Conservation (phyloP, 2,797 vertebrate species). For the Holocentrus rufus region DNA sequence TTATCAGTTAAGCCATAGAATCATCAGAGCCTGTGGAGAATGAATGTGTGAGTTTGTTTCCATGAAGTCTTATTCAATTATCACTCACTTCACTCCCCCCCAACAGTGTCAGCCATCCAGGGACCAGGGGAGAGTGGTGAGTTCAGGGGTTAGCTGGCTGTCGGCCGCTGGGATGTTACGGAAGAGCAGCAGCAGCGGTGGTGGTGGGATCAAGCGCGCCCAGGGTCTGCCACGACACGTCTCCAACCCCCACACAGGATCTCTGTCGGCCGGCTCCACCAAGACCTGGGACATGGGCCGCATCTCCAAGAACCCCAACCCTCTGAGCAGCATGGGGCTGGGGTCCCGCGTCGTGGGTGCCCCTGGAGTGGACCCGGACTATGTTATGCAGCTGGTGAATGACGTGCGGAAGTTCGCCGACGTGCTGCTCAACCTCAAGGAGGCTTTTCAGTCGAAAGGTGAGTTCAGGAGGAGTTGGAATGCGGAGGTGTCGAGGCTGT, state of each 20-base stretch:
- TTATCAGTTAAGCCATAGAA: neutral
- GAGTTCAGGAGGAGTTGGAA: slow-evolving; percentile 56
- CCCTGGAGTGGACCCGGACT: slow-evolving; percentile 90
- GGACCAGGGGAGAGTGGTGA: slow-evolving; percentile 55
- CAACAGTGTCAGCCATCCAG: slow-evolving; percentile 49
- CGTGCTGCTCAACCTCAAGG: slow-evolving; percentile 91
- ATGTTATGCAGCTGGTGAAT: slow-evolving; percentile 93
- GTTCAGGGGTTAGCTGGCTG: slow-evolving; percentile 61
- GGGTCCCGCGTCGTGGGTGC: slow-evolving; percentile 80
- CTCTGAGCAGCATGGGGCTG: slow-evolving; percentile 85
- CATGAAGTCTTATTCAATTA: neutral
- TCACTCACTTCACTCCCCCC: neutral
- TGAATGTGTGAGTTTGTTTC: neutral
- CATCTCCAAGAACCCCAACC: slow-evolving; percentile 80
- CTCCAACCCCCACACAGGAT: slow-evolving; percentile 80
- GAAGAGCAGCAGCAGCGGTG: slow-evolving; percentile 76
- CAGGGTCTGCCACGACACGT: slow-evolving; percentile 79
- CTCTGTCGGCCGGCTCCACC: slow-evolving; percentile 77
- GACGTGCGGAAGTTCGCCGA: slow-evolving; percentile 95
- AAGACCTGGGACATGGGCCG: slow-evolving; percentile 87
- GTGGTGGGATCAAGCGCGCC: slow-evolving; percentile 78
- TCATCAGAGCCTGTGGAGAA: neutral
- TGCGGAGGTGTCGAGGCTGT: slow-evolving; percentile 8
- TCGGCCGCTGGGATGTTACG: slow-evolving; percentile 84
- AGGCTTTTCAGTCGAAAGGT: slow-evolving; percentile 90